Conservation (phyloP, 2,888 invertebrate genomes). For the Caenorhabditis doughertyi region DNA sequence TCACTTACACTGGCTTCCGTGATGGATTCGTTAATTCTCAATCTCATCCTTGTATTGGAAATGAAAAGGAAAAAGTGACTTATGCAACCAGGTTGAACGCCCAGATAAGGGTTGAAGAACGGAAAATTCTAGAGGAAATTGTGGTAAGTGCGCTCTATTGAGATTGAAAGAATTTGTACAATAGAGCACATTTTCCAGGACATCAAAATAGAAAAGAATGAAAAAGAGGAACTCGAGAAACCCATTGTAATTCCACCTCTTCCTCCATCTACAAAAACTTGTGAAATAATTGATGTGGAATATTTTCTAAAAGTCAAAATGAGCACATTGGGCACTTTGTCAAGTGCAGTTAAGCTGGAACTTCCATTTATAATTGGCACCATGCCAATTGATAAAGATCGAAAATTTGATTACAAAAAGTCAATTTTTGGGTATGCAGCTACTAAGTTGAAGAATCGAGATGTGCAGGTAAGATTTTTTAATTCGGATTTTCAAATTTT, state of each 20-base stretch:
- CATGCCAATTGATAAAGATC: slow-evolving; percentile 23
- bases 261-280: slow-evolving; percentile 51
- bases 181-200: slow-evolving; percentile 31
- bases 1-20: slow-evolving; percentile 60
- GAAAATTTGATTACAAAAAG: slow-evolving; percentile 42
- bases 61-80: slow-evolving; percentile 45
- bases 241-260: slow-evolving; percentile 27
- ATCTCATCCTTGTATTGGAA: slow-evolving; percentile 29
- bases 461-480: slow-evolving; percentile 50
- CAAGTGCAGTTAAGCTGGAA: slow-evolving; percentile 48
- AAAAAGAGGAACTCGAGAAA: slow-evolving; percentile 32
- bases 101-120: slow-evolving; percentile 53
- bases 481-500: background rate
- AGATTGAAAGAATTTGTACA: too few relatives aligned
- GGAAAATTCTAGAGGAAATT: slow-evolving; percentile 46
- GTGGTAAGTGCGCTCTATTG: slow-evolving; percentile 13
- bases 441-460: slow-evolving; percentile 48
- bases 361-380: slow-evolving; percentile 52
- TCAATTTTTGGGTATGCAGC: slow-evolving; percentile 55
- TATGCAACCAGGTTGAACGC: slow-evolving; percentile 58
- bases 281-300: slow-evolving; percentile 55
- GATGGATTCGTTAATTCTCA: slow-evolving; percentile 58
- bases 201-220: slow-evolving; percentile 35
- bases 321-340: slow-evolving; percentile 43
- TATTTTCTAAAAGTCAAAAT: slow-evolving; percentile 59